A percentile compares a stretch with the other conserved stretches of the same genome.
Evolutionary conservation across 2,888 invertebrate genomes (phyloP).

Genomic region (Clanis bilineata): DNA sequence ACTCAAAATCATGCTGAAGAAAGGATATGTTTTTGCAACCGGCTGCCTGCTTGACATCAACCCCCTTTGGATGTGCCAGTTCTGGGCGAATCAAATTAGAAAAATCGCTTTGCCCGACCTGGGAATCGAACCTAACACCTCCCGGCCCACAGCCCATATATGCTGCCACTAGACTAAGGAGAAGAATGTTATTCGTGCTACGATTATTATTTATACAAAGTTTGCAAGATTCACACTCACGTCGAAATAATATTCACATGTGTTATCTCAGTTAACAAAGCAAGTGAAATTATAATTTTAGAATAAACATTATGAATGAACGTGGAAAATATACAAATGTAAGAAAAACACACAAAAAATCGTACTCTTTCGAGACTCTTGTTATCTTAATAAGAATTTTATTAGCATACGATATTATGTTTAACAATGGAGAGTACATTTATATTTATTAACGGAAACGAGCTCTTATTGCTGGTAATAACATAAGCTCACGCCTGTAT

Average conservation of each 20-base stretch:
- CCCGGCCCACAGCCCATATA: too few species aligned
- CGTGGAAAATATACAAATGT: neutral
- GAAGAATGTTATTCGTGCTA: too few species aligned
- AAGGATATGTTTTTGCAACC: too few species aligned
- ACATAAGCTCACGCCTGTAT: too few species aligned
- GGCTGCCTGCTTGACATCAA: too few species aligned
- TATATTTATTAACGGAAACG: neutral
- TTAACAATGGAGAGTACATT: neutral
- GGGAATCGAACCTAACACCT: too few species aligned
- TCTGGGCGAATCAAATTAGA: too few species aligned
- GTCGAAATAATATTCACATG: neutral
- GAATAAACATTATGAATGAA: neutral
- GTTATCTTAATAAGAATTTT: constrained; percentile 4
- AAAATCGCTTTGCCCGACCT: too few species aligned
- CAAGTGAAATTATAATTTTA: neutral
- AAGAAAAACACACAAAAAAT: neutral
- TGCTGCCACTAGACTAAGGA: too few species aligned
- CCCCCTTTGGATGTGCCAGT: too few species aligned
- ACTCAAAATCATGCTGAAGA: too few species aligned
- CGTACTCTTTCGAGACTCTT: neutral
- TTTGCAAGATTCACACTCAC: neutral
- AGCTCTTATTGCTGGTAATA: neutral
- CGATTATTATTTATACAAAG: too few species aligned
- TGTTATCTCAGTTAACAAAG: neutral
- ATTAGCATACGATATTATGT: neutral